Evolutionary conservation across 2,888 invertebrate genomes (phyloP), one percentile per base, ranked within the genome.

Genomic region (Pharmacophagus antenor): DNA sequence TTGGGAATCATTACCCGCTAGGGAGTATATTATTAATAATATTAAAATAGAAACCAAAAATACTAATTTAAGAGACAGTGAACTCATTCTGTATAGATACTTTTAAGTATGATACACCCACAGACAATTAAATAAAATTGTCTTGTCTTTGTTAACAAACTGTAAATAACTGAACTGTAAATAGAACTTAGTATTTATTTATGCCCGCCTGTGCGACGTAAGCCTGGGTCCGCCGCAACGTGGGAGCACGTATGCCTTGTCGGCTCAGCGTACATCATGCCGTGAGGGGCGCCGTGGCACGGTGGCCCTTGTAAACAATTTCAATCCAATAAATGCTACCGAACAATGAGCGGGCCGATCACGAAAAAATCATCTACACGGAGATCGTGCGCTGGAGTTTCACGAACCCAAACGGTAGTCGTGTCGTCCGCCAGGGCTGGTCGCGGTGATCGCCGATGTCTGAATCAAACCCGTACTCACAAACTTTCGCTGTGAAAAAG

Each of bases 311-410:
- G 82, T 81, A 76, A 85, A 85, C 85, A 85, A 87, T 88, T 82
- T 79, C 82, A 79, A 82, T 75, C 85, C 85, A 85, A 87, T 85
- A 83, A 87, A 84, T 80, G 87, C 88, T 86, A 83, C 88, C 73
- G 87, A 88, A 90, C 89, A 90, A 90, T 89, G 88, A 86, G 78
- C 82, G 77, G 76, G 72, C 75, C 73, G 85, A 89, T 90, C 89
- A 90, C 89, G 89, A 89, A 90, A 89, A 88, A 89, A 88, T 85
- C 82, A 85, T 88, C 84, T 85, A 89, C 89, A 90, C 80, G 88
- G 67, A 71, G 74, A 72, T 90, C 89, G 89, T 90, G 89, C 77
- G 76, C 74, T 57, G 69, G 70, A 65, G 77, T 74, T 82, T 77
- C 81, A 80, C 80, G 81, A 78, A 65, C 68, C 66, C 67, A 72